Base-by-base conservation (phyloP, 2,888 invertebrate genomes). In the Pachliopta kotzebuea region DNA sequence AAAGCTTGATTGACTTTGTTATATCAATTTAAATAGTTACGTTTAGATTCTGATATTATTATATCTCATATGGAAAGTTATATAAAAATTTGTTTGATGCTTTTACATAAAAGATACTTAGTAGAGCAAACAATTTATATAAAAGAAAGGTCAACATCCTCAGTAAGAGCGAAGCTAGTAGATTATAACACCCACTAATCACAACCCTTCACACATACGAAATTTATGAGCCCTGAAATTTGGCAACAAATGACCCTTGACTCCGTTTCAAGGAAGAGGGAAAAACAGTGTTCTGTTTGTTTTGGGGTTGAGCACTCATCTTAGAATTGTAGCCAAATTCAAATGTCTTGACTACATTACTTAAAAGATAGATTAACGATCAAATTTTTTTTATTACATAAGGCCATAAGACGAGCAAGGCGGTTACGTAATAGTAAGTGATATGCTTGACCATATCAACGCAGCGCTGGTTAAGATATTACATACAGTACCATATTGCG, bases 231-330 rank as follows among this genome's bases (percentile, higher is more conserved):
- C 81, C 85, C 86, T 89, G 37, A 85, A 87, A 87, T 86, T 80
- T 78, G 76, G 72, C 77, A 85, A 80, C 82, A 88, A 90, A 90
- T 88, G 87, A 76, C 83, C 88, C 90, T 84, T 86, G 87, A 88
- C 86, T 73, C 83, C 78, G 80, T 86, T 81, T 84, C 82, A 84
- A 83, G 76, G 74, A 83, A 86, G 86, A 84, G 85, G 85, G 85
- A 84, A 54, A 63, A 62, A 58, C 61, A 58, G 23, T 29, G 23
- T 37, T 21, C 37, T 49, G n/a, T 49, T n/a, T 18, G 14, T 26
- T 56, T 57, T 45, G 42, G 65, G 61, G 65, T 58, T 21, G 50
- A 45, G n/a, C 58, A 42, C 31, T 50, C 23, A 26, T 9, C 20
- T 26, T 17, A 52, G 18, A 17, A 37, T 52, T 60, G 20, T n/a